Conservation (phyloP, 2,113 vertebrate species). For the Tupaia chinensis region DNA sequence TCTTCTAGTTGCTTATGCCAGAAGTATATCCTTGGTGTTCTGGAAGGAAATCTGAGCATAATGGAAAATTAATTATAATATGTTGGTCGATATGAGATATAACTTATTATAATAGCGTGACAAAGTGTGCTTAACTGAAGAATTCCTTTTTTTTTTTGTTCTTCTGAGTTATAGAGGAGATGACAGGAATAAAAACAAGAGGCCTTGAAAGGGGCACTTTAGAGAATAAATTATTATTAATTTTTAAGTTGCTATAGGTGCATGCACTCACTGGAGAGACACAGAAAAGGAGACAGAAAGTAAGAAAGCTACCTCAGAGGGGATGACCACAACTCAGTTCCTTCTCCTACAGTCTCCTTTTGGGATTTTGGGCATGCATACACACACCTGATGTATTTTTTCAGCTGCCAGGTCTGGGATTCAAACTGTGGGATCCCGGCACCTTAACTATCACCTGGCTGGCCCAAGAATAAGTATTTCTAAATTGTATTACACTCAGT, state of each 20-base stretch:
- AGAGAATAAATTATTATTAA: not conserved
- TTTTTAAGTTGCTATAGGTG: no score
- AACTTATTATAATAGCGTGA: slow-evolving; percentile 57
- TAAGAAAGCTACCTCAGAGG: no score
- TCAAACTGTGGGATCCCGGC: no score
- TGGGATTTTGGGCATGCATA: no score
- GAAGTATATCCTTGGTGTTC: slow-evolving; percentile 61
- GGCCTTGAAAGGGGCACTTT: not conserved
- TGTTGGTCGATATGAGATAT: slow-evolving; percentile 62
- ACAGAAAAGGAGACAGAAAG: no score
- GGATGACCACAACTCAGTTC: no score
- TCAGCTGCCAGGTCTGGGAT: no score
- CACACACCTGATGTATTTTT: no score
- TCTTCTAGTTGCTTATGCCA: slow-evolving; percentile 56
- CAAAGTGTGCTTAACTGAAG: slow-evolving; percentile 58
- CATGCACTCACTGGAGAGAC: no score
- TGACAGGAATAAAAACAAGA: not conserved
- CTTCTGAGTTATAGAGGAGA: slow-evolving; percentile 41
- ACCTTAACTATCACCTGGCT: no score
- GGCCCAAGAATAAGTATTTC: slow-evolving; percentile 37
- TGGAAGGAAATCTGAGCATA: slow-evolving; percentile 74
- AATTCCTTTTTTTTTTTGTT: slow-evolving; percentile 26
- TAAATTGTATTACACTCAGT: not conserved
- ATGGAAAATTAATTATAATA: slow-evolving; percentile 76
- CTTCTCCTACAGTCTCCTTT: no score